Evolutionary conservation across 2,797 vertebrate genomes (phyloP).

Genomic region (Pseudochromis fuscus): DNA sequence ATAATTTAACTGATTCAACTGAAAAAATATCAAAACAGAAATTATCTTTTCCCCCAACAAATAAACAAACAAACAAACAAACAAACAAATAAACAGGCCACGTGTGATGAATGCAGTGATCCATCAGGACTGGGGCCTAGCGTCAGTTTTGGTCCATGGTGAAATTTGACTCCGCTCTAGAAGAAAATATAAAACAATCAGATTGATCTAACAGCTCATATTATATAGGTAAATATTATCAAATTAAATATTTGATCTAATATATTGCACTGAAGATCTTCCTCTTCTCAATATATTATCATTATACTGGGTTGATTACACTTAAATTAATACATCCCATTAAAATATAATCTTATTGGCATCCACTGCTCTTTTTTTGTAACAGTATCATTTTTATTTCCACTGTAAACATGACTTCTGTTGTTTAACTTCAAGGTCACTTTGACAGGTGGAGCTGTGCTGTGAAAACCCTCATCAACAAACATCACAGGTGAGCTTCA

Average conservation of each 20-base stretch:
- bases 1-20: too few relatives aligned
- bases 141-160: slow-evolving; percentile 68
- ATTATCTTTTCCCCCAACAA: too few relatives aligned
- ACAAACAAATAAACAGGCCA: background rate
- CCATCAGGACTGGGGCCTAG: slow-evolving; percentile 9
- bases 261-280: background rate
- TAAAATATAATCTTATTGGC: background rate
- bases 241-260: background rate
- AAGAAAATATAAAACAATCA: slow-evolving; percentile 12
- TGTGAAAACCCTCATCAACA: slow-evolving; percentile 60
- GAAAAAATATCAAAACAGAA: too few relatives aligned
- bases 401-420: slow-evolving; percentile 30
- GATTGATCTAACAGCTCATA: background rate
- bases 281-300: background rate
- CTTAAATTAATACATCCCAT: background rate
- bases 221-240: background rate
- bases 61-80: too few relatives aligned
- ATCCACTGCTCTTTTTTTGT: background rate
- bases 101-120: background rate
- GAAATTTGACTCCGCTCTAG: slow-evolving; percentile 77
- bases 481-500: slow-evolving; percentile 26
- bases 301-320: background rate
- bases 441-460: slow-evolving; percentile 25
- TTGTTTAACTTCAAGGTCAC: slow-evolving; percentile 63
- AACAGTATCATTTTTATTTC: slow-evolving; percentile 31